Evolutionary conservation across 2,113 vertebrate genomes (phyloP).

Genomic region (Ceyx cyanopectus): DNA sequence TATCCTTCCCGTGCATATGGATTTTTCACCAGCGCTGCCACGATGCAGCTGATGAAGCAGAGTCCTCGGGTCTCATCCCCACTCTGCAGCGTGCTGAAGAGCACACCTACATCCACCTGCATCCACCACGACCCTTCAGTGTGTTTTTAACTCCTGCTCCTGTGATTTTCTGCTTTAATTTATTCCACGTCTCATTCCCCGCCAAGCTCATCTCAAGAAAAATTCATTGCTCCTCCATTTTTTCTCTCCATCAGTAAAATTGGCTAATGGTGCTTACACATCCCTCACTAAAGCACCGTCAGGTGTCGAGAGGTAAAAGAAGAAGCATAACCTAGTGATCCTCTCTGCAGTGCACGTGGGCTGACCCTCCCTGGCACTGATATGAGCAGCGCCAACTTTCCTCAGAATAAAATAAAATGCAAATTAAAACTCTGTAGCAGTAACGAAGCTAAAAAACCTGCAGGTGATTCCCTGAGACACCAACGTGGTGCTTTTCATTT

Average conservation of each 20-base stretch:
- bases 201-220: neutral
- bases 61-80: neutral
- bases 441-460: neutral
- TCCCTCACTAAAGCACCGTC: neutral
- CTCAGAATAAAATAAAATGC: neutral
- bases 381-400: neutral
- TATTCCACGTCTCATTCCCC: neutral
- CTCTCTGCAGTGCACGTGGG: neutral
- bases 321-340: neutral
- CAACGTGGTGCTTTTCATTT: neutral
- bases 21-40: neutral
- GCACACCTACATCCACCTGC: neutral
- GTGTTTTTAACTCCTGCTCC: neutral
- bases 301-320: neutral
- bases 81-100: neutral
- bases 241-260: neutral
- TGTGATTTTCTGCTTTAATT: neutral
- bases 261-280: neutral
- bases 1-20: neutral
- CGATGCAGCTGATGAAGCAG: neutral
- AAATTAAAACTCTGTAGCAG: neutral
- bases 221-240: neutral
- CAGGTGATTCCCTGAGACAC: neutral
- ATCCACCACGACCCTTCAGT: neutral
- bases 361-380: neutral